These are phyloP conservation scores for Macrobrachium nipponense DNA, from an alignment of 1,140 invertebrate genomes.

Conservation along the genomic window DNA sequence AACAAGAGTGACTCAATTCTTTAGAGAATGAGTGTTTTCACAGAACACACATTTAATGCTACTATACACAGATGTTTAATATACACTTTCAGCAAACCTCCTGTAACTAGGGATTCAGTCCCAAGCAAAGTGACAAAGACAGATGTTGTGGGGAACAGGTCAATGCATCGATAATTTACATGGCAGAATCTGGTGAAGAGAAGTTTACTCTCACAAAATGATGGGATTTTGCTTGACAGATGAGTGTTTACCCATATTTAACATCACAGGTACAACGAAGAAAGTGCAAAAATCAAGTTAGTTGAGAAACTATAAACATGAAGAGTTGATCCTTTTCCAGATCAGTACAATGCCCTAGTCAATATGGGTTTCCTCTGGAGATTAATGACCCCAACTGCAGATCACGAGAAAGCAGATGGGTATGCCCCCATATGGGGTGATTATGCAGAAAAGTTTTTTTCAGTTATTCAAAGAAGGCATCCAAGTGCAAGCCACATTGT, in stretches of 20 bases:
- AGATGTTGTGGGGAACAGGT: slow-evolving; percentile 21
- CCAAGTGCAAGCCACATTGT: slow-evolving; percentile 10
- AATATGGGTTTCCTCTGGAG: slow-evolving; percentile 27
- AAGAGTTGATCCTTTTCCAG: not conserved
- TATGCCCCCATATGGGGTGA: slow-evolving; percentile 10
- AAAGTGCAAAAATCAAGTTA: slow-evolving; percentile 20
- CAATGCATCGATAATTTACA: slow-evolving; percentile 20
- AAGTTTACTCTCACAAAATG: slow-evolving; percentile 12
- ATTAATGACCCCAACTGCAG: not conserved
- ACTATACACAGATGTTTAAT: not conserved
- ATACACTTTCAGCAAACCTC: slow-evolving; percentile 12
- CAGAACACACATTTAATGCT: no score
- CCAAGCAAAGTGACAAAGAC: slow-evolving; percentile 8
- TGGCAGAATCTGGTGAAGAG: slow-evolving; percentile 19
- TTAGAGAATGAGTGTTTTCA: no score
- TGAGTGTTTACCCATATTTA: slow-evolving; percentile 34
- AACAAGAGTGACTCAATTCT: no score
- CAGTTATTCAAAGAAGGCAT: not conserved
- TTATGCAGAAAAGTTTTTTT: slow-evolving; percentile 13
- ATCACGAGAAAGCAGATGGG: slow-evolving; percentile 13
- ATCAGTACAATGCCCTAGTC: not conserved
- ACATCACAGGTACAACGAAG: no score
- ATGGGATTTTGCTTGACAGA: slow-evolving; percentile 19
- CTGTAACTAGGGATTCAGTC: slow-evolving; percentile 6
- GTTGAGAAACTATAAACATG: slow-evolving; percentile 22